Evolutionary conservation across 2,888 invertebrate genomes (phyloP).

Genomic region (Athalia circularis): DNA sequence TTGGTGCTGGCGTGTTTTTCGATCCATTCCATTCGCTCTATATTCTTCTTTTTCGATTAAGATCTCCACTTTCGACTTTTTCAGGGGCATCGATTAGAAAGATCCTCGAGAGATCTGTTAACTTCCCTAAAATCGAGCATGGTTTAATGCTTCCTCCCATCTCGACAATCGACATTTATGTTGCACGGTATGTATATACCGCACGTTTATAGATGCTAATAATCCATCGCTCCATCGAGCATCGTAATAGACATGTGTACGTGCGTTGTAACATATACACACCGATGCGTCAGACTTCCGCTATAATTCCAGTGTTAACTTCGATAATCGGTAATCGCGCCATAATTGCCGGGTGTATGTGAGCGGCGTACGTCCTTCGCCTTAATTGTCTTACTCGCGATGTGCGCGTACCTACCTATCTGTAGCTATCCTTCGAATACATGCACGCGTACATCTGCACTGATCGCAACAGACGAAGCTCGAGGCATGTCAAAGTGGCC

Average conservation of each 20-base stretch:
- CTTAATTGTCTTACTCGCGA: constrained; percentile 18
- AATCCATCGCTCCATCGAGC: not conserved
- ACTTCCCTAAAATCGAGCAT: not conserved
- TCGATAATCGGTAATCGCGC: constrained; percentile 10
- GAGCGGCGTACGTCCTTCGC: not conserved
- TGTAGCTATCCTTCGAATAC: not conserved
- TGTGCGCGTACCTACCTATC: not conserved
- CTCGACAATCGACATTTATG: too few relatives aligned
- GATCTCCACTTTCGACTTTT: constrained; percentile 8
- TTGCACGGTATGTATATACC: not conserved
- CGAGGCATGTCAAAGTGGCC: constrained; percentile 35
- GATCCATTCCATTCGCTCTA: not conserved
- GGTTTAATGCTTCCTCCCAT: too few relatives aligned
- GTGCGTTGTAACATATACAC: not conserved
- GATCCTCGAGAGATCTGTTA: constrained; percentile 3
- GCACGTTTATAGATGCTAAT: not conserved
- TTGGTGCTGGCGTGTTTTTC: constrained; percentile 32
- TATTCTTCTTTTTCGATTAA: constrained; percentile 21
- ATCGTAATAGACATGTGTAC: not conserved
- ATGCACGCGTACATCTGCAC: not conserved
- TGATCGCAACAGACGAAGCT: constrained; percentile 13
- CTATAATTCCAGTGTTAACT: constrained; percentile 16
- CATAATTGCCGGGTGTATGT: constrained; percentile 20
- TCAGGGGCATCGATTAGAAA: not conserved
- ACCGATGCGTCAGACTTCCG: not conserved